These are phyloP conservation scores for Papilio elwesi DNA, from an alignment of 2,888 invertebrate genomes.

Conservation along the genomic window DNA sequence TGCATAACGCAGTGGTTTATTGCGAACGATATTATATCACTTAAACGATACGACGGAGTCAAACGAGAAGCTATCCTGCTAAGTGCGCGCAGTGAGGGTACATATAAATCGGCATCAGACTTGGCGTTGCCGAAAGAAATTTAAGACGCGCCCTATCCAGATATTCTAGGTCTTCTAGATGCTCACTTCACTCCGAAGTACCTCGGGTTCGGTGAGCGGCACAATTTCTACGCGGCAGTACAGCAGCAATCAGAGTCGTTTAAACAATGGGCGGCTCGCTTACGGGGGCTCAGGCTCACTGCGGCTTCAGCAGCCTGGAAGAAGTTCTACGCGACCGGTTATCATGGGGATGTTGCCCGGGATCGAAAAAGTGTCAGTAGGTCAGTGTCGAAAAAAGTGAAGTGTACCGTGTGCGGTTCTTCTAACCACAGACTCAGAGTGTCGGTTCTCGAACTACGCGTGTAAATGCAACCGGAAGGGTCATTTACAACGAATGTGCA, in stretches of 20 bases:
- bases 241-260: too few relatives aligned
- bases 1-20: too few relatives aligned
- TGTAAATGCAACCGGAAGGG: constrained; percentile 6
- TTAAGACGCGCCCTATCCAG: too few relatives aligned
- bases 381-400: background rate
- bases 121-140: too few relatives aligned
- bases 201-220: too few relatives aligned
- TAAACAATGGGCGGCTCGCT: constrained; percentile 47
- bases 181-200: too few relatives aligned
- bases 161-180: too few relatives aligned
- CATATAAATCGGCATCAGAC: too few relatives aligned
- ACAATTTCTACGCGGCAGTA: constrained; percentile 46
- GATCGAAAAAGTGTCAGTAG: constrained; percentile 27
- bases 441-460: background rate
- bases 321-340: constrained; percentile 47
- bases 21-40: background rate
- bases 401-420: constrained; percentile 5
- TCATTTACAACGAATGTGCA: constrained; percentile 3
- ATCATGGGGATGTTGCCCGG: constrained; percentile 48
- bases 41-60: constrained; percentile 9
- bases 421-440: background rate
- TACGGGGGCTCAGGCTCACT: constrained; percentile 45
- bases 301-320: constrained; percentile 45
- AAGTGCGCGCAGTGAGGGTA: constrained; percentile 42
- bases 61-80: constrained; percentile 44